These are phyloP conservation scores for Prolemur simus DNA, from an alignment of 2,113 vertebrate species.

Conservation along the genomic window DNA sequence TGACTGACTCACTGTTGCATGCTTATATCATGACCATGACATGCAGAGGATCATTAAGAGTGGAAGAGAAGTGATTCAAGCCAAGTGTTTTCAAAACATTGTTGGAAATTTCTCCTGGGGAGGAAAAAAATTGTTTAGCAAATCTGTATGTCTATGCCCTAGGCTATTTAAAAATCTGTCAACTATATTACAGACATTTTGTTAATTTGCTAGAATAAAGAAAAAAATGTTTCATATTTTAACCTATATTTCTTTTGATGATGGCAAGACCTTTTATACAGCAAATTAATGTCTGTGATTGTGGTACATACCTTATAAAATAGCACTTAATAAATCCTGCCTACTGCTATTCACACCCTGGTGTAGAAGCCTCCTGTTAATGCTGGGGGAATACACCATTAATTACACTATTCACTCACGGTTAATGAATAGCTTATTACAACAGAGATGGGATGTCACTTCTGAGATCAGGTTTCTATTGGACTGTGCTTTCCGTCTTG, in stretches of 20 bases:
- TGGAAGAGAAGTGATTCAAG: neutral
- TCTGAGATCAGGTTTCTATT: neutral
- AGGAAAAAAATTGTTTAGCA: neutral
- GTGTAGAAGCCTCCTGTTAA: accelerated
- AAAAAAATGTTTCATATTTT: neutral
- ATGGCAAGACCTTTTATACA: neutral
- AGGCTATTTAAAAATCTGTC: neutral
- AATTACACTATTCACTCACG: neutral
- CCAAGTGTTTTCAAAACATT: neutral
- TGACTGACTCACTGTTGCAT: neutral
- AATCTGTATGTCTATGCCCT: neutral
- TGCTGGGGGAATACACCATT: too few relatives aligned
- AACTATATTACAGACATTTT: neutral
- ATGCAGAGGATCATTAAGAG: neutral
- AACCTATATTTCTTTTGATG: neutral
- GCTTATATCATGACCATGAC: neutral
- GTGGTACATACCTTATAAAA: neutral
- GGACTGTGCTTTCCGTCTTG: neutral
- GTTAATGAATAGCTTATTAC: neutral
- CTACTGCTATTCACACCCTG: neutral
- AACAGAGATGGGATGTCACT: neutral
- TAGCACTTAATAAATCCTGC: accelerated
- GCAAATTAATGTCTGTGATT: neutral
- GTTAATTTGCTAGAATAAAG: neutral
- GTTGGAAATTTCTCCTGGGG: neutral